phyloP scores from a whole-genome alignment of 2,797 vertebrate genomes.

The Octomys mimax region DNA sequence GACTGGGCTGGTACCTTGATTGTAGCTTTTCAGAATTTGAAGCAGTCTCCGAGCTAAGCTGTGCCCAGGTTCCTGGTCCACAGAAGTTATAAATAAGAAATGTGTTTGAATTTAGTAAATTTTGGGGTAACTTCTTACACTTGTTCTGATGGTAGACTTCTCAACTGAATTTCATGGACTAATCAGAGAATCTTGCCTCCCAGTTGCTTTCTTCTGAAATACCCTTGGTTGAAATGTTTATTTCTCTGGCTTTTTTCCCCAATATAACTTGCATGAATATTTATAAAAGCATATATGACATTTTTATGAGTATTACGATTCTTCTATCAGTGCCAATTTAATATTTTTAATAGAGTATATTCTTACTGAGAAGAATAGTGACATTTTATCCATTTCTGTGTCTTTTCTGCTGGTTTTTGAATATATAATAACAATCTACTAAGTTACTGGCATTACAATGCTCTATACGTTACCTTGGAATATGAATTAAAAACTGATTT shows the following conservation, averaged over 20 bases:
- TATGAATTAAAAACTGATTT: background rate
- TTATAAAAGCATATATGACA: background rate
- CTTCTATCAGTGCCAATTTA: background rate
- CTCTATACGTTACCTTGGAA: background rate
- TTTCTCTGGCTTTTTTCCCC: background rate
- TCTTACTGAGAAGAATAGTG: background rate
- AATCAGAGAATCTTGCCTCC: background rate
- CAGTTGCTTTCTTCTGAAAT: background rate
- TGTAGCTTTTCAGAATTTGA: background rate
- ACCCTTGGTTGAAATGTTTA: background rate
- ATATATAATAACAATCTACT: background rate
- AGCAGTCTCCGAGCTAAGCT: background rate
- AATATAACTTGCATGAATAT: background rate
- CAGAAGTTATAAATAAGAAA: background rate
- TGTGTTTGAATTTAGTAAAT: background rate
- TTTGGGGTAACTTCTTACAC: background rate
- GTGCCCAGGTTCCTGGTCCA: background rate
- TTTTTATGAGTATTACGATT: background rate
- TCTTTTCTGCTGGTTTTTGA: background rate
- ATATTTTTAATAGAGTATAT: background rate
- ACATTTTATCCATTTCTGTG: background rate
- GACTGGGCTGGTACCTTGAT: background rate
- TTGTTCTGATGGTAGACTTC: background rate
- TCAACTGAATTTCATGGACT: background rate
- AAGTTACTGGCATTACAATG: constrained; percentile 38